These are phyloP conservation scores for Entelurus aequoreus DNA, from an alignment of 2,113 vertebrate genomes.

Conservation along the genomic window DNA sequence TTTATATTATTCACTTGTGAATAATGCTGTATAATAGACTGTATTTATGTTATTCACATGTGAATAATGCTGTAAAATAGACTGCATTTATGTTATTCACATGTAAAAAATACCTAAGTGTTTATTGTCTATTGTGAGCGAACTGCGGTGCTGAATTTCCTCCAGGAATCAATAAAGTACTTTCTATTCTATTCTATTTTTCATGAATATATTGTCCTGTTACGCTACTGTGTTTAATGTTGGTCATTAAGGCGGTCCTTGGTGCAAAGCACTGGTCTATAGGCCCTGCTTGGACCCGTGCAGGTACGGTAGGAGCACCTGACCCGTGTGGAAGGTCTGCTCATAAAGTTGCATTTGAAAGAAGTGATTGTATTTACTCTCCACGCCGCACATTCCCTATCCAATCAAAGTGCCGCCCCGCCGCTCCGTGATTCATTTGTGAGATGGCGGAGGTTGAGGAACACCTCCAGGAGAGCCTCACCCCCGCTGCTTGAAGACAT, in stretches of 20 bases:
- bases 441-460: conserved; percentile 60
- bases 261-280: too few species aligned
- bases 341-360: conserved; percentile 45
- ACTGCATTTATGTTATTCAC: too few species aligned
- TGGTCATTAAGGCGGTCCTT: too few species aligned
- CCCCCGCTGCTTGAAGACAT: conserved; percentile 73
- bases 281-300: conserved; percentile 13
- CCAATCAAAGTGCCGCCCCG: conserved; percentile 68
- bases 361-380: conserved; percentile 64
- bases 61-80: too few species aligned
- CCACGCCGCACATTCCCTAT: conserved; percentile 54
- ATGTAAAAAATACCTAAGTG: too few species aligned
- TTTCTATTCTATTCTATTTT: too few species aligned
- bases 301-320: conserved; percentile 1
- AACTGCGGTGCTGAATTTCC: too few species aligned
- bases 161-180: too few species aligned
- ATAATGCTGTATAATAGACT: too few species aligned
- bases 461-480: conserved; percentile 64
- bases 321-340: conserved; percentile 28
- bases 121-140: too few species aligned
- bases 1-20: too few species aligned
- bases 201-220: background rate
- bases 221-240: background rate
- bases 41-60: too few species aligned
- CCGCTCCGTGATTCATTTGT: conserved; percentile 70